Base-by-base conservation (phyloP, 2,113 vertebrate species). In the Carollia perspicillata region DNA sequence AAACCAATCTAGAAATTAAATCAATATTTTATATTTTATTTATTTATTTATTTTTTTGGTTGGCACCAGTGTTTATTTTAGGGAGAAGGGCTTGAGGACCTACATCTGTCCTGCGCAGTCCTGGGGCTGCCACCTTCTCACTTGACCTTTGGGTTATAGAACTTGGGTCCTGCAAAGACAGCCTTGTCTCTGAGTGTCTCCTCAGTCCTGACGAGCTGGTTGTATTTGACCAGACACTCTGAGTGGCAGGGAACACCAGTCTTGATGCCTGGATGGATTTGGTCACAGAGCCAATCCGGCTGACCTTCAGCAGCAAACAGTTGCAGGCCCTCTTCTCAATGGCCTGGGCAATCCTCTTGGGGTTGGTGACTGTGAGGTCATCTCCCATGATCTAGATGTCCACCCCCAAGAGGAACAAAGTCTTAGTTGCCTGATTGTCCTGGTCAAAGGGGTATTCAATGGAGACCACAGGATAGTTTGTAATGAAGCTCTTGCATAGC, bases 381-480 rank as follows among this genome's bases (percentile, higher is more conserved):
- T 99, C 99, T 14, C 99, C 99, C 35, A 99, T 99, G 0, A 99
- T 98, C 98, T 99, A 99, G 96, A 99, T 99, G 90, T 98, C 98
- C 2, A 98, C 98, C 0, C 98, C 97, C 2, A 97, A 94, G 0
- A 99, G 99, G 98, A 99, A 99, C 13, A 98, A 98, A 40, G 97
- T 96, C 99, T 99, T 99, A 5, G 98, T 98, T 18, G 98, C 99
- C 99, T 99, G 99, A 97, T 99, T 99, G 7, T 99, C 99, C 98
- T 99, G 99, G 97, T 99, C 99, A 66, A 99, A 99, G 0, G 99
- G 99, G 81, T 99, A 99, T 95, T 99, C 99, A 0, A 99, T 99
- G 92, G 99, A 99, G 96, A 98, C 97, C 69, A 99, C 98, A 0
- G 99, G 99, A 95, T 99, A 99, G 88, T 96, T 84, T 97, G 99